A percentile compares a stretch with the other conserved stretches of the same genome.
phyloP scores from a whole-genome alignment of 2,113 vertebrate species.

The Lethenteron camtschaticum region DNA sequence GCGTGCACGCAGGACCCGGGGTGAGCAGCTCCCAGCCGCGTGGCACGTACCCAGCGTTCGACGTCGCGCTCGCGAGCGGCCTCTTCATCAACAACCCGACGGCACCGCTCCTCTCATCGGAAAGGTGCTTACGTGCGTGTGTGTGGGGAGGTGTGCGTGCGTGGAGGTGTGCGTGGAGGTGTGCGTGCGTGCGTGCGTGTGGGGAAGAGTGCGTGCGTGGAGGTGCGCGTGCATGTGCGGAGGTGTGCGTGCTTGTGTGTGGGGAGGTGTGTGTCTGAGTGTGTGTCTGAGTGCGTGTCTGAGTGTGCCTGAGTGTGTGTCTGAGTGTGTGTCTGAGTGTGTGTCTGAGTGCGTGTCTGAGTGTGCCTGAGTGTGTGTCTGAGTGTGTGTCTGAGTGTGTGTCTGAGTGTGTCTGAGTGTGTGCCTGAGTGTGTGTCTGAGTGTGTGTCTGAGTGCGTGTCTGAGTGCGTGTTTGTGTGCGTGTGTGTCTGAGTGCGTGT shows the following conservation, averaged over 20 bases:
- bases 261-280: no score
- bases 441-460: no score
- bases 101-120: constrained; percentile 35
- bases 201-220: no score
- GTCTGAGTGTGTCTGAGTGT: background rate
- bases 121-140: constrained; percentile 21
- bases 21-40: constrained; percentile 41
- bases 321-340: background rate
- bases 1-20: constrained; percentile 31
- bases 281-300: background rate
- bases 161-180: no score
- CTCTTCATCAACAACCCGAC: constrained; percentile 43
- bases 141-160: no score
- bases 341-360: background rate
- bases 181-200: no score
- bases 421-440: no score
- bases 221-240: no score
- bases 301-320: background rate
- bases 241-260: no score
- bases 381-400: background rate
- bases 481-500: background rate
- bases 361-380: no score
- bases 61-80: constrained; percentile 37
- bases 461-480: background rate
- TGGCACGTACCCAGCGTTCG: constrained; percentile 45